Evolutionary conservation across 2,888 invertebrate genomes (phyloP).

Genomic region (Tridacna gigas): DNA sequence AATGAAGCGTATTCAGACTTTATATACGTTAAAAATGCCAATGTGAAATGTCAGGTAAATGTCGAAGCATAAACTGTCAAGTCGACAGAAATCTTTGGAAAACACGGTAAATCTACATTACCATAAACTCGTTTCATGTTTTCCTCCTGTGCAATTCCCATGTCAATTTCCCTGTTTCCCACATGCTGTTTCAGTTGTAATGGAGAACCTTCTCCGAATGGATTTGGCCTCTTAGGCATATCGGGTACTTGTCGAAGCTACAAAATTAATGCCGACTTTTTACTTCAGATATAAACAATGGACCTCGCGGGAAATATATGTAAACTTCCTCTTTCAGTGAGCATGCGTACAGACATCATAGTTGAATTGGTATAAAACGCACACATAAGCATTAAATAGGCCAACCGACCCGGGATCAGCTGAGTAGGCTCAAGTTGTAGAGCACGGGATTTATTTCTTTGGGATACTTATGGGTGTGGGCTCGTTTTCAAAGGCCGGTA

Average conservation of each 20-base stretch:
- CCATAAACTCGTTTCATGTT: constrained; percentile 80
- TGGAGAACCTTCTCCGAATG: constrained; percentile 79
- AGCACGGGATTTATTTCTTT: too few species aligned
- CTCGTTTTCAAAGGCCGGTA: too few species aligned
- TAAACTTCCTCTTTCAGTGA: constrained; percentile 44
- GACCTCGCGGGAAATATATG: constrained; percentile 29
- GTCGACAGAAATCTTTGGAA: too few species aligned
- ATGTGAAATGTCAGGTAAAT: too few species aligned
- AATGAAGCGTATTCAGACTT: neutral
- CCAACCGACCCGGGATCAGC: too few species aligned
- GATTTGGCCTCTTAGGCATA: constrained; percentile 80
- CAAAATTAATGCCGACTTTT: too few species aligned
- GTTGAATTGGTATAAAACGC: too few species aligned
- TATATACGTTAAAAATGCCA: too few species aligned
- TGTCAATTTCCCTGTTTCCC: constrained; percentile 74
- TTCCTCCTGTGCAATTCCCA: constrained; percentile 70
- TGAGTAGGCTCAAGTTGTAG: too few species aligned
- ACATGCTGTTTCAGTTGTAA: constrained; percentile 79
- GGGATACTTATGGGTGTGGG: too few species aligned
- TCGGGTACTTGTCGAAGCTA: neutral
- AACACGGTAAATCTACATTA: constrained; percentile 41
- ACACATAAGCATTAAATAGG: too few species aligned
- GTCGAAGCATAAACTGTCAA: too few species aligned
- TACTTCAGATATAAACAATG: constrained; percentile 38
- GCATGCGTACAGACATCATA: neutral